Conservation (phyloP, 2,113 vertebrate species). For the Alectura lathami region DNA sequence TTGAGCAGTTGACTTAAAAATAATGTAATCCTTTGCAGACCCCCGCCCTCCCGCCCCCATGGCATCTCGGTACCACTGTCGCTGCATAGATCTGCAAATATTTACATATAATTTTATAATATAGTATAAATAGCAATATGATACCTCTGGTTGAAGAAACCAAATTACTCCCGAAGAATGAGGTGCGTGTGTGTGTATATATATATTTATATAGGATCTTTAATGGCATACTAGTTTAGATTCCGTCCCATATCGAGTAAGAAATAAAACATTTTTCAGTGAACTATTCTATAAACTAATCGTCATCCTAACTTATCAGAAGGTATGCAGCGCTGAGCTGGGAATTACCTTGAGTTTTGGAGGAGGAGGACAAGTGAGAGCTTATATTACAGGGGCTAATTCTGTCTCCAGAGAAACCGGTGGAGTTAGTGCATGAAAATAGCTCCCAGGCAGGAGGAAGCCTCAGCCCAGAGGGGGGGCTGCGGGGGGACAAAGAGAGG, state of each 20-base stretch:
- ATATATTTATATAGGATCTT: slow-evolving; percentile 7
- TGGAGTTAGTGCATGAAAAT: slow-evolving; percentile 57
- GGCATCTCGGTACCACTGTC: slow-evolving; percentile 39
- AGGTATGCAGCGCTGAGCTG: neutral
- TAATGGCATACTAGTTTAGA: neutral
- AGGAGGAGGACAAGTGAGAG: slow-evolving; percentile 37
- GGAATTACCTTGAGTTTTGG: slow-evolving; percentile 24
- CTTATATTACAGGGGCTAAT: slow-evolving; percentile 49
- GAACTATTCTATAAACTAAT: slow-evolving; percentile 43
- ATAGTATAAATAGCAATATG: slow-evolving; percentile 49
- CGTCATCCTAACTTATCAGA: neutral
- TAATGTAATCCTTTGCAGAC: slow-evolving; percentile 14
- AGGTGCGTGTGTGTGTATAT: neutral
- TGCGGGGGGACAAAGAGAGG: slow-evolving; percentile 46
- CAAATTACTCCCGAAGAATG: neutral
- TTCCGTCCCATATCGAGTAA: neutral
- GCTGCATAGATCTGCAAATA: slow-evolving; percentile 61
- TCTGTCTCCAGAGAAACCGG: slow-evolving; percentile 60
- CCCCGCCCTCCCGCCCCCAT: neutral
- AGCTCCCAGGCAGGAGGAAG: slow-evolving; percentile 62
- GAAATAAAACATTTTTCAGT: slow-evolving; percentile 35
- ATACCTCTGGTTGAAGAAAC: slow-evolving; percentile 40
- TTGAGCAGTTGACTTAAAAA: slow-evolving; percentile 61
- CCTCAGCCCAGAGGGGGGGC: slow-evolving; percentile 14
- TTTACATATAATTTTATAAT: slow-evolving; percentile 51